Evolutionary conservation across 2,888 invertebrate genomes (phyloP), one percentile per base, ranked within the genome.

Genomic region (Phaedon cochleariae): DNA sequence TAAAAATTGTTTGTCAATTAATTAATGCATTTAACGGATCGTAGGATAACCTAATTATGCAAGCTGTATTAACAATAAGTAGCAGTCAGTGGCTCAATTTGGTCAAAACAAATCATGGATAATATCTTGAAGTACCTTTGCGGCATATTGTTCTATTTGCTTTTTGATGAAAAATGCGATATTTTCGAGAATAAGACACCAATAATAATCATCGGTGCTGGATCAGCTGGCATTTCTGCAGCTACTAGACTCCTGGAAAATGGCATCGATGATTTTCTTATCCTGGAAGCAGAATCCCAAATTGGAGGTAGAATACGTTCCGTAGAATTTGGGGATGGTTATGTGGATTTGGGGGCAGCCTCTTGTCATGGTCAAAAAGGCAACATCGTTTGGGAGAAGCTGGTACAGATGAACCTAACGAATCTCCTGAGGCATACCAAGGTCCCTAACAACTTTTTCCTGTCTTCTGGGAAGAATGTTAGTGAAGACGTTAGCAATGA

Each of bases 171-270:
- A 7, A 26, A 26, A 3, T 5, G 26, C 26, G 26, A 3, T 7
- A 26, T 26, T 26, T 7, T 26, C 7, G n/a, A n/a, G n/a, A 26
- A 26, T 26, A 15, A 41, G 15, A 41, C n/a, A 4, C 41, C n/a
- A 15, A 41, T 54, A 2, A 57, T 70, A 4, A 62, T 70, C 20
- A 52, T 69, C 49, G 74, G 70, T 6, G 68, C 70, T 29, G 69
- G 69, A 46, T 15, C 62, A 1, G 60, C 65, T 37, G 67, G 66
- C 9, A 82, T 88, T 49, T 85, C 87, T 12, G 87, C 87, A n/a
- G 87, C 86, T 7, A 79, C 83, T 6, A 81, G 81, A 67, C 76
- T 89, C 7, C 67, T 84, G 2, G 81, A 85, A 72, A 82, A 81
- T 70, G 85, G 85, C 15, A 77, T 85, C 9, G 74, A 77, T 34